Conservation (phyloP, 1,140 invertebrate genomes). For the Venustaconcha ellipsiformis region DNA sequence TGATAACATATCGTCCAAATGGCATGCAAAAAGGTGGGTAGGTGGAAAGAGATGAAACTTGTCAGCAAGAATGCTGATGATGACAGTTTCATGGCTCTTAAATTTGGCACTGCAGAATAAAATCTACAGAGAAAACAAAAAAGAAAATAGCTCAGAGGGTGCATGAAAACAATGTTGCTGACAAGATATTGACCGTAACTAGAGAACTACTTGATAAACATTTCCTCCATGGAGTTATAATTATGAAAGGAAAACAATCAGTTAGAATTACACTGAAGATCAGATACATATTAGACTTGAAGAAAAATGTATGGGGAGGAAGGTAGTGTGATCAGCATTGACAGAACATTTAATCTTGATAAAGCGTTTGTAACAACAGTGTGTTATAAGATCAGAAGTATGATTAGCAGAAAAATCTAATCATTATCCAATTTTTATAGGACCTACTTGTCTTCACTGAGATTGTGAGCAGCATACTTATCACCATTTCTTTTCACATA, state of each 20-base stretch:
- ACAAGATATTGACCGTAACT: neutral
- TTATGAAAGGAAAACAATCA: conserved; percentile 5
- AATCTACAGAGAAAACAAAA: conserved; percentile 3
- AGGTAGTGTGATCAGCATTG: conserved; percentile 9
- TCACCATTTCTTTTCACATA: conserved; percentile 9
- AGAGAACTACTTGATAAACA: neutral
- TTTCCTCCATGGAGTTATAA: conserved; percentile 2
- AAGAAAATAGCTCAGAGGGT: neutral
- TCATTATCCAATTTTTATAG: conserved; percentile 1
- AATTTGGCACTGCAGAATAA: conserved; percentile 15
- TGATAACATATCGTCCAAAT: neutral
- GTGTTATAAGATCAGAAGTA: conserved; percentile 4
- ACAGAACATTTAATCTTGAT: conserved; percentile 16
- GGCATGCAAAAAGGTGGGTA: neutral
- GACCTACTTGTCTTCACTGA: conserved; percentile 2
- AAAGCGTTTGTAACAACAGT: conserved; percentile 9
- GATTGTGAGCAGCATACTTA: conserved; percentile 1
- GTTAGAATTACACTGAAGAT: neutral
- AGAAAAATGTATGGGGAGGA: neutral
- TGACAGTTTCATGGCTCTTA: neutral
- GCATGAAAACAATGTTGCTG: neutral
- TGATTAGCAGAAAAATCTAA: conserved; percentile 4
- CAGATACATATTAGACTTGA: conserved; percentile 10
- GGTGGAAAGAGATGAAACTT: neutral
- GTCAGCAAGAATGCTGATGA: neutral